Evolutionary conservation across 1,140 invertebrate genomes (phyloP).

Genomic region (Cyclargus thomasi): DNA sequence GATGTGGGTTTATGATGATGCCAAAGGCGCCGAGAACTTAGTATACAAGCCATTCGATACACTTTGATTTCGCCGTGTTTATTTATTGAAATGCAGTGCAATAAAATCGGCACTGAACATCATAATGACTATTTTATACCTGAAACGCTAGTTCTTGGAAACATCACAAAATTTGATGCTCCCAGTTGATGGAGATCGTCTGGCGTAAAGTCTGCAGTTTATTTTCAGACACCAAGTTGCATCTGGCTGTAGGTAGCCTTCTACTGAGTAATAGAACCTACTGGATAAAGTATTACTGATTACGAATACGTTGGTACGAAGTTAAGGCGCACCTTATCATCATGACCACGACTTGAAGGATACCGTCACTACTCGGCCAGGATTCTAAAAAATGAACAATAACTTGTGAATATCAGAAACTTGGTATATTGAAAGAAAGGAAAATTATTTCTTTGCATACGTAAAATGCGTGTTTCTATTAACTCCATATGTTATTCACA

Average conservation of each 20-base stretch:
- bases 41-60: conserved; percentile 33
- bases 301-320: too few species aligned
- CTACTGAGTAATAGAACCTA: too few species aligned
- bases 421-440: too few species aligned
- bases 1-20: conserved; percentile 36
- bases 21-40: conserved; percentile 27
- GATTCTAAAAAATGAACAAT: too few species aligned
- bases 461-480: conserved; percentile 5
- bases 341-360: too few species aligned
- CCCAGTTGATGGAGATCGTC: background rate
- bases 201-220: background rate
- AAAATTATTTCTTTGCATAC: background rate
- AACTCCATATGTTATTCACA: conserved; percentile 10
- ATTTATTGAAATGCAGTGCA: conserved; percentile 39
- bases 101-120: conserved; percentile 34
- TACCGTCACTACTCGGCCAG: too few species aligned
- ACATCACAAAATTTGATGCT: conserved; percentile 16
- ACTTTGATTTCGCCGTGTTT: conserved; percentile 44
- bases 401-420: too few species aligned
- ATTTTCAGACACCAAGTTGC: background rate
- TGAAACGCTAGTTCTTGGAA: conserved; percentile 21
- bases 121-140: conserved; percentile 36
- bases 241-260: too few species aligned
- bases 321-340: too few species aligned
- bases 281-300: too few species aligned